A percentile compares a stretch with the other conserved stretches of the same genome.
phyloP scores from a whole-genome alignment of 2,888 invertebrate genomes.

The Metalampra italica region DNA sequence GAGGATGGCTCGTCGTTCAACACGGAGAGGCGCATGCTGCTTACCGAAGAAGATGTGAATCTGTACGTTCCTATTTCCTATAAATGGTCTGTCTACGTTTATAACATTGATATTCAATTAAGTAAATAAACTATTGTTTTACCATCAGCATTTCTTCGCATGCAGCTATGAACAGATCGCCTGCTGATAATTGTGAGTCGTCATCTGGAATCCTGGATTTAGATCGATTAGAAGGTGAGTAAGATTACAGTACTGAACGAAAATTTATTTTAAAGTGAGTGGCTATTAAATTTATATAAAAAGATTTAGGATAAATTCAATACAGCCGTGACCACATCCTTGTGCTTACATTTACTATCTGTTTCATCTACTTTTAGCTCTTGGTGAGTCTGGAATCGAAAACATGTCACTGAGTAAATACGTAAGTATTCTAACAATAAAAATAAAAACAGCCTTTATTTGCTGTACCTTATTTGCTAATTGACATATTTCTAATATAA shows the following conservation, averaged over 20 bases:
- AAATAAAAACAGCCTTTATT: no score
- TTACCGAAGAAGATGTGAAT: slow-evolving; percentile 39
- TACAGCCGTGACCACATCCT: no score
- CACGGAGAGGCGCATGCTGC: slow-evolving; percentile 29
- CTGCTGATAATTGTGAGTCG: slow-evolving; percentile 33
- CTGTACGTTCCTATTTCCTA: slow-evolving; percentile 29
- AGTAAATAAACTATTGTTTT: not conserved
- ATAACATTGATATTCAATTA: not conserved
- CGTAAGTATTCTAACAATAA: slow-evolving; percentile 36
- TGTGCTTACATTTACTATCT: no score
- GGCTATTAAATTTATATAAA: no score
- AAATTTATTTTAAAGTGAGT: no score
- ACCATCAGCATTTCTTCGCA: no score
- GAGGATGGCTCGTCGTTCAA: slow-evolving; percentile 60
- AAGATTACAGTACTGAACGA: not conserved
- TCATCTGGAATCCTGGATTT: slow-evolving; percentile 68
- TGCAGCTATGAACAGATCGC: not conserved
- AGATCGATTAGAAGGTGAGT: slow-evolving; percentile 57
- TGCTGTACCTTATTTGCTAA: no score
- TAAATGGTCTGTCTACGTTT: slow-evolving; percentile 6
- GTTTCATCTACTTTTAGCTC: slow-evolving; percentile 32
- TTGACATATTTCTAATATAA: no score
- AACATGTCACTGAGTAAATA: slow-evolving; percentile 53
- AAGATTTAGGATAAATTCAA: no score
- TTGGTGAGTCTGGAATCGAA: slow-evolving; percentile 51